These are phyloP conservation scores for Peromyscus eremicus DNA, from an alignment of 2,797 vertebrate genomes.

Conservation along the genomic window DNA sequence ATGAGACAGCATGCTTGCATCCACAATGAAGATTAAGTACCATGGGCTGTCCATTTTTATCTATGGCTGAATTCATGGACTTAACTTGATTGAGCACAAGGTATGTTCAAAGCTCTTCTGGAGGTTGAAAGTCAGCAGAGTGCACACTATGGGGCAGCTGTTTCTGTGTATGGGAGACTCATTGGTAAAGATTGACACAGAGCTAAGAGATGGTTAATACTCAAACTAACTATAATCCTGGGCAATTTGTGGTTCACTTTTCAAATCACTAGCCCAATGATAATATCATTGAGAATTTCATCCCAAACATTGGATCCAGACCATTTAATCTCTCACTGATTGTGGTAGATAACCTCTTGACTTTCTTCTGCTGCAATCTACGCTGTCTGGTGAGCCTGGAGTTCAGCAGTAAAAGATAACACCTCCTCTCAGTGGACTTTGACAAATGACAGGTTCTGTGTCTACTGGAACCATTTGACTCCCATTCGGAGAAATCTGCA, in stretches of 20 bases:
- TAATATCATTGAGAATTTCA: constrained; percentile 79
- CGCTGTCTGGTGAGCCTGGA: constrained; percentile 77
- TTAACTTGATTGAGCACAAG: constrained; percentile 23
- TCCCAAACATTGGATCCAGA: constrained; percentile 69
- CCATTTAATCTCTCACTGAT: constrained; percentile 77
- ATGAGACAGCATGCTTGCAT: not conserved
- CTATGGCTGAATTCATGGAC: not conserved
- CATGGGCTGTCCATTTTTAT: not conserved
- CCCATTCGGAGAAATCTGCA: constrained; percentile 64
- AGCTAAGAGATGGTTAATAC: constrained; percentile 68
- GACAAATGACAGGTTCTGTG: constrained; percentile 79
- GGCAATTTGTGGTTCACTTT: constrained; percentile 77
- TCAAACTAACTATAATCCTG: not conserved
- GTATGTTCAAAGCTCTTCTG: constrained; percentile 22
- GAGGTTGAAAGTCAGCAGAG: constrained; percentile 14
- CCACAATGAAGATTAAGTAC: constrained; percentile 24
- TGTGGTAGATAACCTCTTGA: constrained; percentile 80
- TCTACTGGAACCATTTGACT: constrained; percentile 77
- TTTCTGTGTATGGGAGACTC: constrained; percentile 53
- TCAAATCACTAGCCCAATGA: constrained; percentile 70
- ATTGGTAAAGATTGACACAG: not conserved
- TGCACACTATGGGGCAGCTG: not conserved
- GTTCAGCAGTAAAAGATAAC: constrained; percentile 80
- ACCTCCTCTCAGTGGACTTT: constrained; percentile 81
- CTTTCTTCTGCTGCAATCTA: constrained; percentile 67